A percentile compares a stretch with the other conserved stretches of the same genome.
Evolutionary conservation across 2,888 invertebrate genomes (phyloP).

Genomic region (Erebia ligea): DNA sequence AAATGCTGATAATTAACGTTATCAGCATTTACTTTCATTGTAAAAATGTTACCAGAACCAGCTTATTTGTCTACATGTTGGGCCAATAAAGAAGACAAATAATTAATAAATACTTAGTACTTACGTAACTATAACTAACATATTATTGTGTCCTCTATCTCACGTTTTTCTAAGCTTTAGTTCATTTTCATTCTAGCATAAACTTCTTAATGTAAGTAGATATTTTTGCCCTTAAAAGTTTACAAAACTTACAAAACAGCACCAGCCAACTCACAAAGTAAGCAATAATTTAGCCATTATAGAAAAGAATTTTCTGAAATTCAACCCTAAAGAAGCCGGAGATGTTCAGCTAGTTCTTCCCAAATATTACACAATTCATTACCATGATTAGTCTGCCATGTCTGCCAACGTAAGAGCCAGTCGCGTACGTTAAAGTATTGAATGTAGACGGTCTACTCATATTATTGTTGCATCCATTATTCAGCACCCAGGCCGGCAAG

Average conservation of each 20-base stretch:
- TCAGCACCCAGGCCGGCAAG: constrained; percentile 66
- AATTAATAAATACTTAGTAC: not conserved
- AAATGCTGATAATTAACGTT: not conserved
- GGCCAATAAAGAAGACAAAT: not conserved
- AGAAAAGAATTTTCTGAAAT: no score
- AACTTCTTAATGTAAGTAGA: no score
- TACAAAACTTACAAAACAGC: no score
- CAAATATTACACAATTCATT: not conserved
- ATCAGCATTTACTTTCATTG: no score
- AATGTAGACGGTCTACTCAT: constrained; percentile 65
- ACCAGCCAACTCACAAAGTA: no score
- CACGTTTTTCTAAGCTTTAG: not conserved
- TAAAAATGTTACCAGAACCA: not conserved
- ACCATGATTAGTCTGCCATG: constrained; percentile 20
- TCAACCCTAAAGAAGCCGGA: no score
- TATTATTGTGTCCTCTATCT: not conserved
- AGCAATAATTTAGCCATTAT: no score
- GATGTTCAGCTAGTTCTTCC: no score
- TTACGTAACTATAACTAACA: not conserved
- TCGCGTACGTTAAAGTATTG: constrained; percentile 52
- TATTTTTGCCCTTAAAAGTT: no score
- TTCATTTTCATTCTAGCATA: not conserved
- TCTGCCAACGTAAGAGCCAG: constrained; percentile 32
- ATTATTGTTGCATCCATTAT: constrained; percentile 80
- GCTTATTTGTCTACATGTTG: not conserved